These are phyloP conservation scores for Scaptomyza polygonia DNA, from an alignment of 2,888 invertebrate species.

Conservation along the genomic window DNA sequence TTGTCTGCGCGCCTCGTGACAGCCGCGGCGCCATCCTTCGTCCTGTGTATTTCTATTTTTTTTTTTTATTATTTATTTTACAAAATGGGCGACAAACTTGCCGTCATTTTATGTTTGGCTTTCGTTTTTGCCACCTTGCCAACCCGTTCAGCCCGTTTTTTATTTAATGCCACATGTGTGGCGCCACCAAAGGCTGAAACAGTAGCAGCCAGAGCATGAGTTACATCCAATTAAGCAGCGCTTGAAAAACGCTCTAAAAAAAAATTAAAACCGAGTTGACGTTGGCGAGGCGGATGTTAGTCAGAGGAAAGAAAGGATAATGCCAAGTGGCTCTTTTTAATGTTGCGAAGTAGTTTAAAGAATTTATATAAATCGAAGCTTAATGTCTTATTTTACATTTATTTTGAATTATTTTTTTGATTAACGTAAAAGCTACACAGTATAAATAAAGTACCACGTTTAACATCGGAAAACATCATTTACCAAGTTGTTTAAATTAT, in stretches of 20 bases:
- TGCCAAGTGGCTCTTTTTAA: constrained; percentile 37
- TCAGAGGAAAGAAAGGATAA: constrained; percentile 13
- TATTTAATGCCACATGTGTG: constrained; percentile 52
- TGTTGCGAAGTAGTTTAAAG: constrained; percentile 8
- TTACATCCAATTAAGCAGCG: constrained; percentile 76
- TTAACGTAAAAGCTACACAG: too few relatives aligned
- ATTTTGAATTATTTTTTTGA: too few relatives aligned
- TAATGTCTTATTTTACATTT: too few relatives aligned
- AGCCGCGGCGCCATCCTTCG: constrained; percentile 55
- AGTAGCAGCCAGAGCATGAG: constrained; percentile 27
- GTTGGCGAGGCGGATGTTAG: neutral
- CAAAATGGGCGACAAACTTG: constrained; percentile 79
- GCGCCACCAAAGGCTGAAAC: constrained; percentile 31
- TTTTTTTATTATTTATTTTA: constrained; percentile 67
- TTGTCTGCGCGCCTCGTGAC: constrained; percentile 76
- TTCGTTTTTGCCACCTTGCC: constrained; percentile 6
- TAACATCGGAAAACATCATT: neutral
- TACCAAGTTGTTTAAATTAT: too few relatives aligned
- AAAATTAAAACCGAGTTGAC: constrained; percentile 54
- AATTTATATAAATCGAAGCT: too few relatives aligned
- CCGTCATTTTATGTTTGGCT: constrained; percentile 52
- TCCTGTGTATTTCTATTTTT: constrained; percentile 6
- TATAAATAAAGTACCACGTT: neutral
- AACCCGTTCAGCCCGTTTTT: constrained; percentile 20
- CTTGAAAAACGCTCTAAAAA: constrained; percentile 65